Percentiles rank a stretch among this genome's conserved stretches.
Conservation (phyloP, 2,888 invertebrate species). For the Drosophila emarginata region DNA sequence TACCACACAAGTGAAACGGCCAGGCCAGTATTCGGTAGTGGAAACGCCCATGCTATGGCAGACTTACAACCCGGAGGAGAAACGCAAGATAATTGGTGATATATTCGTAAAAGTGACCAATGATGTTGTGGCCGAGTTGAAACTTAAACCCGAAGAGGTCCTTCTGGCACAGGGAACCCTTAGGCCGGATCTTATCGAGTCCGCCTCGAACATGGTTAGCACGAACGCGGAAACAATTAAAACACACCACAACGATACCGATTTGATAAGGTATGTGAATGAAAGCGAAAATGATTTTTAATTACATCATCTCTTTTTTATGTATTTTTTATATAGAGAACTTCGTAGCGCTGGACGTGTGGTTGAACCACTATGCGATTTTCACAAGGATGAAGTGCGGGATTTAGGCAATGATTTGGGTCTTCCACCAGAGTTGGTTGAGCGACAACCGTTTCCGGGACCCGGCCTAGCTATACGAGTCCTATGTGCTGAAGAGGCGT, state of each 20-base stretch:
- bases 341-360: conserved; percentile 90
- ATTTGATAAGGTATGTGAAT: conserved; percentile 88
- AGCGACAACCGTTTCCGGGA: conserved; percentile 99
- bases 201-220: conserved; percentile 93
- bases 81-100: conserved; percentile 99
- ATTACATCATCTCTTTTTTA: background rate
- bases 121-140: conserved; percentile 93
- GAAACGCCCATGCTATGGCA: conserved; percentile 93
- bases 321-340: conserved; percentile 82
- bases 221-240: conserved; percentile 97
- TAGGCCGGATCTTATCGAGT: conserved; percentile 98
- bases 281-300: conserved; percentile 44
- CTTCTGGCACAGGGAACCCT: conserved; percentile 97
- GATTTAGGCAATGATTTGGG: conserved; percentile 94
- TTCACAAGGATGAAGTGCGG: conserved; percentile 99
- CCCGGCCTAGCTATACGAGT: conserved; percentile 98
- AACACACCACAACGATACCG: conserved; percentile 99
- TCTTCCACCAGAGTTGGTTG: conserved; percentile 92
- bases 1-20: conserved; percentile 90
- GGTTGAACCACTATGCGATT: conserved; percentile 98
- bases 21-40: conserved; percentile 83
- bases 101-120: conserved; percentile 97
- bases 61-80: conserved; percentile 96
- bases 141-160: conserved; percentile 95
- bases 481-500: conserved; percentile 97